Conservation (phyloP, 2,888 invertebrate genomes). For the Tetranychus piercei region DNA sequence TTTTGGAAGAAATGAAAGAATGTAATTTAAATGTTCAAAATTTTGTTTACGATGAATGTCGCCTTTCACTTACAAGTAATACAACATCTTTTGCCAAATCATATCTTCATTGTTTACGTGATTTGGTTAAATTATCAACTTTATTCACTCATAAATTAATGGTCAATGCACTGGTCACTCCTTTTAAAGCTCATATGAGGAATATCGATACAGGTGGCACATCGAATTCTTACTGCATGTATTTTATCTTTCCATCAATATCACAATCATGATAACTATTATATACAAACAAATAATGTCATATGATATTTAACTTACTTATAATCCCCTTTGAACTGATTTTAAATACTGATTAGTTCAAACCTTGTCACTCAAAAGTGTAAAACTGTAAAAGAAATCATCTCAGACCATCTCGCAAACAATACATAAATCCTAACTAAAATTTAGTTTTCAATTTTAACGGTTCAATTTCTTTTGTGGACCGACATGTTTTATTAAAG, state of each 20-base stretch:
- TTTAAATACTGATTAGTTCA: neutral
- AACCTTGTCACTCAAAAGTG: neutral
- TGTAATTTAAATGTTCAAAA: conserved; percentile 47
- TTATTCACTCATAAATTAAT: conserved; percentile 39
- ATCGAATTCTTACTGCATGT: conserved; percentile 17
- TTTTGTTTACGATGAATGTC: conserved; percentile 47
- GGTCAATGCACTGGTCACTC: conserved; percentile 49
- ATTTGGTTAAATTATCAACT: conserved; percentile 52
- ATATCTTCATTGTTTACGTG: conserved; percentile 51
- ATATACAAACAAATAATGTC: neutral
- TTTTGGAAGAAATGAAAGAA: conserved; percentile 49
- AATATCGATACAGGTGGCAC: conserved; percentile 38
- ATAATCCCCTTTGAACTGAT: neutral
- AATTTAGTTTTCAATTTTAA: too few relatives aligned
- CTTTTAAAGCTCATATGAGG: conserved; percentile 53
- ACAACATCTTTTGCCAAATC: conserved; percentile 60
- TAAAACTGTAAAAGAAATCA: neutral
- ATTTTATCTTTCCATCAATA: neutral
- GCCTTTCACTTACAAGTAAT: conserved; percentile 58
- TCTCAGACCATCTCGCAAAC: neutral
- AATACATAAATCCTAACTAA: too few relatives aligned
- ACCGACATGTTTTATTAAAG: too few relatives aligned
- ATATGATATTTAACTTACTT: neutral
- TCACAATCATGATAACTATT: neutral
- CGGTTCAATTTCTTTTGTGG: too few relatives aligned